These are phyloP conservation scores for Drosophila fungiperda DNA, from an alignment of 2,888 invertebrate species.

Conservation along the genomic window DNA sequence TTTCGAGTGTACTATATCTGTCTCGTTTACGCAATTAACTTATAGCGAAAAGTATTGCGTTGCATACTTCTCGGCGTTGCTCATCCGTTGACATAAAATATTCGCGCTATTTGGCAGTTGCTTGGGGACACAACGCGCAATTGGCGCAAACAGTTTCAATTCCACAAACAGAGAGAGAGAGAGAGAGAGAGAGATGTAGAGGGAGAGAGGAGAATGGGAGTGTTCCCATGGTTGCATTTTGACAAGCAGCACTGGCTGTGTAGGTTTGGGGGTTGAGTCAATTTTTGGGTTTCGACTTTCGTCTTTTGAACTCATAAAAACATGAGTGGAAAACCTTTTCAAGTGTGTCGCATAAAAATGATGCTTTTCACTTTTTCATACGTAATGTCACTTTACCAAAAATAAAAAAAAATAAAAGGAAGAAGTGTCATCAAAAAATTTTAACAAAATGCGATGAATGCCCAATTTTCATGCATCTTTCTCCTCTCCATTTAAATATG, in stretches of 20 bases:
- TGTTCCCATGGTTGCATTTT: slow-evolving; percentile 66
- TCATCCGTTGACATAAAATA: slow-evolving; percentile 41
- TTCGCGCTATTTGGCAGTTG: slow-evolving; percentile 52
- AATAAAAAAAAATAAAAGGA: neutral
- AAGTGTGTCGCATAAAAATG: slow-evolving; percentile 55
- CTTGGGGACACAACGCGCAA: slow-evolving; percentile 24
- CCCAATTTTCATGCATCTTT: neutral
- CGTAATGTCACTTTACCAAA: slow-evolving; percentile 43
- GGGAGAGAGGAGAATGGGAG: slow-evolving; percentile 16
- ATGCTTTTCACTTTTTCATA: slow-evolving; percentile 48
- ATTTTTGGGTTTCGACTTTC: slow-evolving; percentile 44
- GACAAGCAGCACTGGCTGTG: slow-evolving; percentile 26
- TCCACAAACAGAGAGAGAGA: neutral
- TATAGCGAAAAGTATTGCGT: slow-evolving; percentile 40
- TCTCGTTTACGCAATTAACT: slow-evolving; percentile 43
- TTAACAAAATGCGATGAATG: slow-evolving; percentile 14
- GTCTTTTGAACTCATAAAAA: slow-evolving; percentile 50
- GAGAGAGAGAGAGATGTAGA: neutral
- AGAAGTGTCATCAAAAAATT: slow-evolving; percentile 31
- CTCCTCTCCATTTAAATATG: slow-evolving; percentile 29
- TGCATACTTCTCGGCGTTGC: slow-evolving; percentile 42
- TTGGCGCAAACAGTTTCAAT: slow-evolving; percentile 16
- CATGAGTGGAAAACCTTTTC: slow-evolving; percentile 43
- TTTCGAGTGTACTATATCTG: neutral
- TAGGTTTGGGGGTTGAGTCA: neutral